phyloP scores from a whole-genome alignment of 2,888 invertebrate species.

The Clivina fossor region DNA sequence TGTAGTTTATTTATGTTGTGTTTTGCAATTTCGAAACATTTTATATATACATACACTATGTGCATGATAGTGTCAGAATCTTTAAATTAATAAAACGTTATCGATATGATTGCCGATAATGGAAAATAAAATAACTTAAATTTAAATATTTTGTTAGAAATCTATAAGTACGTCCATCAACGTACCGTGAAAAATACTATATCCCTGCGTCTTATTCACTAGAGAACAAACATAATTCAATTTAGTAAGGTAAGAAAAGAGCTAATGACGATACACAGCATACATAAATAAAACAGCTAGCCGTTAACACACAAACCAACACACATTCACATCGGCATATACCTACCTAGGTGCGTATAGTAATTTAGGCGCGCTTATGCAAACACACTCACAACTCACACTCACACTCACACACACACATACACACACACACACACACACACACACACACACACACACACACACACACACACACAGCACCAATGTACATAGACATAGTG shows the following conservation, averaged over 20 bases:
- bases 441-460: slow-evolving; percentile 2
- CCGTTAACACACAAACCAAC: neutral
- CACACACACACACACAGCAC: too few species aligned
- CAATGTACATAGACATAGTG: too few species aligned
- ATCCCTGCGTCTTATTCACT: slow-evolving; percentile 1
- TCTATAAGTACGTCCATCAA: too few species aligned
- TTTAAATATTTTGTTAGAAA: too few species aligned
- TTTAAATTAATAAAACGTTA: too few species aligned
- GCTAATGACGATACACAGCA: slow-evolving; percentile 3
- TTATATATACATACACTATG: too few species aligned
- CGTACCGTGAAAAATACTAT: too few species aligned
- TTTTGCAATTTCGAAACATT: too few species aligned
- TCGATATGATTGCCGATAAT: too few species aligned
- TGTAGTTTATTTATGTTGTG: too few species aligned
- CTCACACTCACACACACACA: neutral
- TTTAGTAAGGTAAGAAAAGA: slow-evolving; percentile 1
- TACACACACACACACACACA: neutral
- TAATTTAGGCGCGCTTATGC: neutral
- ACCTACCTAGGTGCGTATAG: neutral
- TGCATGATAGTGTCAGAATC: too few species aligned
- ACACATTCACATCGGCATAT: neutral
- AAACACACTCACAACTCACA: neutral
- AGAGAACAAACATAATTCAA: slow-evolving; percentile 13
- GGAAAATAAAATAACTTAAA: too few species aligned
- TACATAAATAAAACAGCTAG: neutral